A percentile compares a stretch with the other conserved stretches of the same genome.
Evolutionary conservation across 2,888 invertebrate genomes (phyloP).

Genomic region (Ophion ellenae): DNA sequence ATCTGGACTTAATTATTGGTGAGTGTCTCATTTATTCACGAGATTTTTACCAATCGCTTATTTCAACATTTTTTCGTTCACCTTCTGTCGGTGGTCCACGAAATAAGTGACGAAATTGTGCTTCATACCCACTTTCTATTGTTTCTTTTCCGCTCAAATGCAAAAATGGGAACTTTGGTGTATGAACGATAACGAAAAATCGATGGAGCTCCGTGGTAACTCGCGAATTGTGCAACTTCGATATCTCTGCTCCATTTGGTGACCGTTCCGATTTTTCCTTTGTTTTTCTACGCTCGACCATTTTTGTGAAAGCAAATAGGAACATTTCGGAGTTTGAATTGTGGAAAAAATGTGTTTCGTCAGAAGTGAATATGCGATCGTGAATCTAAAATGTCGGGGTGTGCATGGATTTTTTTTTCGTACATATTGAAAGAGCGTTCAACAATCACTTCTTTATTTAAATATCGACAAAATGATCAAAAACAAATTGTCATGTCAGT

Average conservation of each 20-base stretch:
- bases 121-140: neutral
- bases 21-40: constrained; percentile 76
- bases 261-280: constrained; percentile 10
- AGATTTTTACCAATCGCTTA: constrained; percentile 46
- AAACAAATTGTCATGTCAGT: constrained; percentile 24
- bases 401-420: constrained; percentile 10
- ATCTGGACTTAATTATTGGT: constrained; percentile 84
- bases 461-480: neutral
- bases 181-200: constrained; percentile 53
- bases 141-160: constrained; percentile 4
- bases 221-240: constrained; percentile 59
- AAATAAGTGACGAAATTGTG: constrained; percentile 12
- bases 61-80: neutral
- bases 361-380: constrained; percentile 30
- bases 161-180: constrained; percentile 25
- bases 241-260: constrained; percentile 12
- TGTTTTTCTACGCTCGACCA: neutral
- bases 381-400: neutral
- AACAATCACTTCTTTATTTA: neutral
- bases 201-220: constrained; percentile 60
- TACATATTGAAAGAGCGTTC: neutral
- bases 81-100: constrained; percentile 1
- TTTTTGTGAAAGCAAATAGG: constrained; percentile 36
- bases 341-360: constrained; percentile 37
- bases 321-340: neutral